Conservation (phyloP, 2,888 invertebrate genomes). For the Bugulina stolonifera region DNA sequence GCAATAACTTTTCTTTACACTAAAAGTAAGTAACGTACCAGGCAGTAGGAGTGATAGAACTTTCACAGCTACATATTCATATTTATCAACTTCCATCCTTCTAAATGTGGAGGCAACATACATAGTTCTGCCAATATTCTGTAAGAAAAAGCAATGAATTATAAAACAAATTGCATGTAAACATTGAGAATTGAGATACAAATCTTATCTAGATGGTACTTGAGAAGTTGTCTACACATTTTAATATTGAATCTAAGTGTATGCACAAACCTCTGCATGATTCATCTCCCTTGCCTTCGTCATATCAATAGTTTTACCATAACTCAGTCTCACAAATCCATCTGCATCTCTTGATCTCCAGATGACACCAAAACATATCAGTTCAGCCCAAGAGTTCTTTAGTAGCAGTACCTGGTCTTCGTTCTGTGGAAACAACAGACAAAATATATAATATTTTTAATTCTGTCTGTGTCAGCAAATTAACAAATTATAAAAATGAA, state of each 20-base stretch:
- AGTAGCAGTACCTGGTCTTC: slow-evolving; percentile 95
- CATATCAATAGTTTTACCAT: slow-evolving; percentile 61
- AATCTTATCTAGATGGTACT: no score
- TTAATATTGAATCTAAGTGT: no score
- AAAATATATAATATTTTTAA: no score
- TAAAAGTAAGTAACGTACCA: no score
- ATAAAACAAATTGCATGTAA: no score
- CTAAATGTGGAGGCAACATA: slow-evolving; percentile 88
- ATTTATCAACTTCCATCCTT: slow-evolving; percentile 80
- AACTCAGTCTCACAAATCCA: slow-evolving; percentile 55
- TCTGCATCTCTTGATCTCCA: slow-evolving; percentile 79
- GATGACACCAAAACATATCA: slow-evolving; percentile 46
- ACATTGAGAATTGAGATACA: no score
- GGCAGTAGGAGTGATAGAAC: slow-evolving; percentile 85
- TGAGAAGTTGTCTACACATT: no score
- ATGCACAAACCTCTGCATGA: slow-evolving; percentile 15
- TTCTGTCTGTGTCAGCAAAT: no score
- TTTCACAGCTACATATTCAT: slow-evolving; percentile 94
- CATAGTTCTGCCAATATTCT: slow-evolving; percentile 88
- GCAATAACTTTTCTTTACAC: no score
- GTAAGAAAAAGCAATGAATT: no score
- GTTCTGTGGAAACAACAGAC: no score
- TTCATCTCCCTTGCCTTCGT: slow-evolving; percentile 57
- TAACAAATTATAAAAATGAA: no score
- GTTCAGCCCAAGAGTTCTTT: slow-evolving; percentile 88